Conservation (phyloP, 2,888 invertebrate genomes). For the Pristionchus maxplancki region DNA sequence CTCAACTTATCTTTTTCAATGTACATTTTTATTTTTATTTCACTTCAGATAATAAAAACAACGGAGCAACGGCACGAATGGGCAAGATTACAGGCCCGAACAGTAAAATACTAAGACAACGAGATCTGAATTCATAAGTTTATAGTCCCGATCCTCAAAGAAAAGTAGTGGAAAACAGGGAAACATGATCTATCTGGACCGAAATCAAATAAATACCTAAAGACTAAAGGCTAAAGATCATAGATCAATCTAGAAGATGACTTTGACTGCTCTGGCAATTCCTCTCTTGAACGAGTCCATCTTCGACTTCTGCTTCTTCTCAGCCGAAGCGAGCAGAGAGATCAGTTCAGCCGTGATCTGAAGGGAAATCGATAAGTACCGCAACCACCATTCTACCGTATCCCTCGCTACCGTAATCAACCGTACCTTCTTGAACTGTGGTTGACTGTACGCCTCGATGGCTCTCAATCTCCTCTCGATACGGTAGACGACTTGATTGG, state of each 20-base stretch:
- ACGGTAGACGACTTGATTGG: conserved; percentile 33
- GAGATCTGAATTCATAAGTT: neutral
- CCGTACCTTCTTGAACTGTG: conserved; percentile 43
- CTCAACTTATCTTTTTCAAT: too few species aligned
- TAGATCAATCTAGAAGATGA: conserved; percentile 21
- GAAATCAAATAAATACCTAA: neutral
- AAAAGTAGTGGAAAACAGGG: neutral
- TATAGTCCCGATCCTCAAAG: neutral
- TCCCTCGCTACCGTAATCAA: neutral
- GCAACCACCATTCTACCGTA: neutral
- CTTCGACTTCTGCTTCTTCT: conserved; percentile 41
- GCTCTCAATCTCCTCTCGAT: conserved; percentile 34
- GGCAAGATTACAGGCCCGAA: neutral
- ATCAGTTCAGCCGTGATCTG: conserved; percentile 43
- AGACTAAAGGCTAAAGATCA: neutral
- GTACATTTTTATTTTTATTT: too few species aligned
- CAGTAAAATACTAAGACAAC: neutral
- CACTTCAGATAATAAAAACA: neutral
- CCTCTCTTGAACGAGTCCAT: conserved; percentile 44
- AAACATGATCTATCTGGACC: too few species aligned
- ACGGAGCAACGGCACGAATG: neutral
- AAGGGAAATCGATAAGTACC: neutral
- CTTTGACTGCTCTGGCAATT: conserved; percentile 1
- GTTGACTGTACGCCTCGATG: conserved; percentile 32
- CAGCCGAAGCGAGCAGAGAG: neutral